Percentiles rank a stretch among this genome's conserved stretches.
phyloP scores from a whole-genome alignment of 2,113 vertebrate species.

The Paramisgurnus dabryanus region DNA sequence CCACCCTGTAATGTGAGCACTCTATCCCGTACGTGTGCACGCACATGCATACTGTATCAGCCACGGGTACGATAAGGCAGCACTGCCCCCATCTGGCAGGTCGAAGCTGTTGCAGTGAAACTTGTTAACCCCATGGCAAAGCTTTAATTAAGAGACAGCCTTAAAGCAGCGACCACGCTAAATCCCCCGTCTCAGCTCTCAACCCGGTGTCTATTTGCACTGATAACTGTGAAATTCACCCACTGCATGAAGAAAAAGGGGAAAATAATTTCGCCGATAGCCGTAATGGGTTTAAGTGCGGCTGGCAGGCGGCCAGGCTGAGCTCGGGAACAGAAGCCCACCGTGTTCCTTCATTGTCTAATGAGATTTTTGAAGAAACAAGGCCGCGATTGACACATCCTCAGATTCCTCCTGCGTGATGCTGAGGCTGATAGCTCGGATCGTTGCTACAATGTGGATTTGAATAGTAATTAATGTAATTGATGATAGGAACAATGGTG shows the following conservation, averaged over 20 bases:
- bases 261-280: slow-evolving; percentile 85
- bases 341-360: slow-evolving; percentile 59
- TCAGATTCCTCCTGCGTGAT: slow-evolving; percentile 63
- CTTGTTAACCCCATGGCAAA: slow-evolving; percentile 68
- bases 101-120: slow-evolving; percentile 64
- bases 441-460: slow-evolving; percentile 25
- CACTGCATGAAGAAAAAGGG: slow-evolving; percentile 78
- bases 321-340: slow-evolving; percentile 66
- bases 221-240: slow-evolving; percentile 87
- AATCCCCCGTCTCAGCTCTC: slow-evolving; percentile 60
- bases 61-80: slow-evolving; percentile 70
- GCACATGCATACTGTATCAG: not conserved
- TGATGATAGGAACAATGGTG: slow-evolving; percentile 37
- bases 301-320: slow-evolving; percentile 79
- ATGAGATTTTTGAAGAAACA: slow-evolving; percentile 58
- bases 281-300: slow-evolving; percentile 84
- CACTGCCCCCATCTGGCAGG: slow-evolving; percentile 86
- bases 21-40: slow-evolving; percentile 38
- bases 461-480: slow-evolving; percentile 44
- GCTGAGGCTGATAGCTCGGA: slow-evolving; percentile 20
- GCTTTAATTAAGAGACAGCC: slow-evolving; percentile 78
- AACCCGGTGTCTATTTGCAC: slow-evolving; percentile 55
- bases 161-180: slow-evolving; percentile 71
- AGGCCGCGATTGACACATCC: slow-evolving; percentile 55
- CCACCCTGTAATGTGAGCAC: slow-evolving; percentile 50